phyloP scores from a whole-genome alignment of 37 sponge, comb jelly and placozoan genomes.

The Beroe ovata region DNA sequence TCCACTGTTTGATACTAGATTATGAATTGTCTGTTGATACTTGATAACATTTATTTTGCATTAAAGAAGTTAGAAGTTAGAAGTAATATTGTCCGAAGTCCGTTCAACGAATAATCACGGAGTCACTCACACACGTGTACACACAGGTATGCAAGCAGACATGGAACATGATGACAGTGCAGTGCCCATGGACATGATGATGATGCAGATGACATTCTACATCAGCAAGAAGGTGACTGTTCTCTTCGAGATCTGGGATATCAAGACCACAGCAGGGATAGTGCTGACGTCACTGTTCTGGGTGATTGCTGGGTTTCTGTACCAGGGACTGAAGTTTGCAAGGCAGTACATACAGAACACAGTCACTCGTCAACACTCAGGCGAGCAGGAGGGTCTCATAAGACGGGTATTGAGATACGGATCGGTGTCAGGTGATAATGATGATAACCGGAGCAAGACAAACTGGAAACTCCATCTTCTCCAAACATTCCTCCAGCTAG shows the following conservation, averaged over 20 bases:
- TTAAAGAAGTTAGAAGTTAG: too few species aligned
- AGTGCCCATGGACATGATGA: constrained; percentile 63
- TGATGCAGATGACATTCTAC: constrained; percentile 68
- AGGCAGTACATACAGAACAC: not conserved
- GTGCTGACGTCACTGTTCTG: constrained; percentile 18
- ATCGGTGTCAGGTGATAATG: not conserved
- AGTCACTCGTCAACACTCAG: not conserved
- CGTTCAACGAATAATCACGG: too few species aligned
- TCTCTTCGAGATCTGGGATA: constrained; percentile 40
- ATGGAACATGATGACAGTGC: not conserved
- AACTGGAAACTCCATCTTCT: constrained; percentile 61
- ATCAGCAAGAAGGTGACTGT: constrained; percentile 16
- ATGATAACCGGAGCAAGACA: not conserved
- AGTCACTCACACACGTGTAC: too few species aligned
- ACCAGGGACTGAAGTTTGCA: constrained; percentile 34
- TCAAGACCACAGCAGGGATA: constrained; percentile 33
- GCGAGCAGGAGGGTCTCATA: not conserved
- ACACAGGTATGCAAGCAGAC: too few species aligned
- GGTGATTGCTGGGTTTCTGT: constrained; percentile 9
- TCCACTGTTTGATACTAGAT: too few species aligned
- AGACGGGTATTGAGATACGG: not conserved
- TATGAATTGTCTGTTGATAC: too few species aligned
- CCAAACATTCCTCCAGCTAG: constrained; percentile 7
- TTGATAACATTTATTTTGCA: too few species aligned
- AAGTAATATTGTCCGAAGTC: too few species aligned